Base-by-base conservation (phyloP, 2,888 invertebrate species). In the Cryptocephalus moraei region DNA sequence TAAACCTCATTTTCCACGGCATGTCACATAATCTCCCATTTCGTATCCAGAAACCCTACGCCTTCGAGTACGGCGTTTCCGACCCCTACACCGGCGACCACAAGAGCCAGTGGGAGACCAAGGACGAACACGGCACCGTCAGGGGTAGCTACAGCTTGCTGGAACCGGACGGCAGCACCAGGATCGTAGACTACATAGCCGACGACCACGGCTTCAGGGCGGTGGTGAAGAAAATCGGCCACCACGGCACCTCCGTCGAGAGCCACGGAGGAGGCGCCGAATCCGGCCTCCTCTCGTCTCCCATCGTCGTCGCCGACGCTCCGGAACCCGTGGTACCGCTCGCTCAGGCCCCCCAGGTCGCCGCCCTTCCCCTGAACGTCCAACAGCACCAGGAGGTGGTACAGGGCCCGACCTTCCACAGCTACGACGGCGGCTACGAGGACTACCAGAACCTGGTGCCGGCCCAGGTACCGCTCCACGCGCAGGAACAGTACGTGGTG, bases 111-210 rank as follows among this genome's bases (percentile, higher is more conserved):
- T 67, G 67, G 67, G 68, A 69, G 55, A 60, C 61, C 13, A 66
- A 62, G 45, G 65, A 66, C 47, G 62, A 65, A 41, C 55, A 49
- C 4, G 67, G 65, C 9, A 62, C 65, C 8, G 68, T 69, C 8
- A 58, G 62, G 9, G 68, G 68, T 4, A 62, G 62, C 14, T 69
- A 69, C 58, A 66, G 66, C 44, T 56, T 69, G 2, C 48, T 67
- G 13, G 67, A 69, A 55, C 61, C 68, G 8, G 68, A 68, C 51
- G 68, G 68, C 46, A 61, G 62, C n/a, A 67, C 66, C n/a, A 60
- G 67, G 47, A 52, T 67, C 33, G 68, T 69, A 9, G 64, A 67
- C 44, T 69, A 69, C 52, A 62, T 65, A 34, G 68, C 68, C 11
- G 67, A 67, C 49, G 61, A 65, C 11, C 54, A 59, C 41, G 66